Percentiles rank a stretch among this genome's conserved stretches.
Evolutionary conservation across 37 sponge, comb jelly and placozoan genomes (phyloP).

Genomic region (Spongilla lacustris): DNA sequence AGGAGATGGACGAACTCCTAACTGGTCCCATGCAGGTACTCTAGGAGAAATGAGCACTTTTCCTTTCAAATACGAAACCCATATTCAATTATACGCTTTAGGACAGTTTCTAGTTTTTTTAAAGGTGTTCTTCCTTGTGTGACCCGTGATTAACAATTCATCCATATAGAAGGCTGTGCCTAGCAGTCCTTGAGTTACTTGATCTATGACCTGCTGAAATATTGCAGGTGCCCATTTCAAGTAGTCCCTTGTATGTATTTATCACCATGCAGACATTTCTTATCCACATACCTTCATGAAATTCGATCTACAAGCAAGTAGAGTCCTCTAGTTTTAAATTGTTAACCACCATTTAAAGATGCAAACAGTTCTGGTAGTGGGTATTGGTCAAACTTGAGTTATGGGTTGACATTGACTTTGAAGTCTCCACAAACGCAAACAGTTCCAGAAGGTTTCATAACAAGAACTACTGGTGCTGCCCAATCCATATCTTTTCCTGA

Average conservation of each 20-base stretch:
- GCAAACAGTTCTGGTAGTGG: neutral
- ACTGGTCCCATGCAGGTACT: slow-evolving; percentile 7
- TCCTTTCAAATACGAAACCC: slow-evolving; percentile 11
- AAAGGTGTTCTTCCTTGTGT: slow-evolving; percentile 27
- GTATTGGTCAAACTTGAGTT: neutral
- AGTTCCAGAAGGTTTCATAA: neutral
- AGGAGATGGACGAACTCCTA: slow-evolving; percentile 2
- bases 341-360: neutral
- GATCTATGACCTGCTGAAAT: slow-evolving; percentile 36
- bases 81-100: slow-evolving; percentile 2
- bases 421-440: slow-evolving; percentile 2
- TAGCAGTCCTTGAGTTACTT: slow-evolving; percentile 11
- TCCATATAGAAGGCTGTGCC: slow-evolving; percentile 30
- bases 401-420: neutral
- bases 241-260: neutral
- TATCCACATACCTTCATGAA: too few relatives aligned
- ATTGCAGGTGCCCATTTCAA: slow-evolving; percentile 41
- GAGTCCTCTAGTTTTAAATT: too few relatives aligned
- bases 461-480: slow-evolving; percentile 7
- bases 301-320: too few relatives aligned
- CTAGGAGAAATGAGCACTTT: slow-evolving; percentile 52
- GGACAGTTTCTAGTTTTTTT: slow-evolving; percentile 7
- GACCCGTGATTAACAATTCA: slow-evolving; percentile 42
- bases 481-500: slow-evolving; percentile 2
- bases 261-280: too few relatives aligned